Percentiles rank a stretch among this genome's conserved stretches.
Conservation (phyloP, 2,113 vertebrate species). For the Chinchilla lanigera region DNA sequence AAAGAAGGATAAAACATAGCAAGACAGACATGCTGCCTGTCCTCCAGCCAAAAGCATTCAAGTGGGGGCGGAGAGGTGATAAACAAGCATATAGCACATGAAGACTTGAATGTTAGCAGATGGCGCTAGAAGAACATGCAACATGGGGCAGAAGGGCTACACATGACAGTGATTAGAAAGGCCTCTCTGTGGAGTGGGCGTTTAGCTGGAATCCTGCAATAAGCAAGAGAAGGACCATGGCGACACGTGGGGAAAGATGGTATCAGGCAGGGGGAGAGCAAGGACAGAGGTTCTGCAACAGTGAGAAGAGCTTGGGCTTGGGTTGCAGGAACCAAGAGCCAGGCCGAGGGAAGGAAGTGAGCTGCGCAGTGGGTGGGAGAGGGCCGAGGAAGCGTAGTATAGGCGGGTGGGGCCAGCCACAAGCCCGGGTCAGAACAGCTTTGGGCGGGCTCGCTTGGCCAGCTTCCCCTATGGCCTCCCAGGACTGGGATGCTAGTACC, state of each 20-base stretch:
- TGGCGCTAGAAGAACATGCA: not conserved
- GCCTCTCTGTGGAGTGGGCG: not conserved
- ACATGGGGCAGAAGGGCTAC: not conserved
- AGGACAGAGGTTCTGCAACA: not conserved
- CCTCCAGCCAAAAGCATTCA: not conserved
- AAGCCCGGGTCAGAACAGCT: not conserved
- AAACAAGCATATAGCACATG: not conserved
- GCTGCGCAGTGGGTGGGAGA: not conserved
- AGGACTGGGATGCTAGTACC: constrained; percentile 26
- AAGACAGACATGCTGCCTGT: not conserved
- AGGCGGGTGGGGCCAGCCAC: not conserved
- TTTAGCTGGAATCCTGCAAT: not conserved
- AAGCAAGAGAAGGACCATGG: not conserved
- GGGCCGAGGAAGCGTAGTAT: not conserved
- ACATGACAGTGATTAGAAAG: not conserved
- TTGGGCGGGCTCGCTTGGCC: not conserved
- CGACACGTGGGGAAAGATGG: not conserved
- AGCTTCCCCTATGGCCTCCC: not conserved
- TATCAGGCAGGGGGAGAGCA: not conserved
- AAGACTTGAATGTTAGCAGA: not conserved
- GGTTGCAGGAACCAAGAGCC: not conserved
- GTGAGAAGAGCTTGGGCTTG: not conserved
- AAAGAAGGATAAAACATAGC: not conserved
- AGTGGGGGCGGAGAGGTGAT: not conserved
- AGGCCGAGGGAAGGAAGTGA: not conserved